phyloP scores from a whole-genome alignment of 35 echinoderm and acorn worm genomes.

The Holothuria glaberrima region DNA sequence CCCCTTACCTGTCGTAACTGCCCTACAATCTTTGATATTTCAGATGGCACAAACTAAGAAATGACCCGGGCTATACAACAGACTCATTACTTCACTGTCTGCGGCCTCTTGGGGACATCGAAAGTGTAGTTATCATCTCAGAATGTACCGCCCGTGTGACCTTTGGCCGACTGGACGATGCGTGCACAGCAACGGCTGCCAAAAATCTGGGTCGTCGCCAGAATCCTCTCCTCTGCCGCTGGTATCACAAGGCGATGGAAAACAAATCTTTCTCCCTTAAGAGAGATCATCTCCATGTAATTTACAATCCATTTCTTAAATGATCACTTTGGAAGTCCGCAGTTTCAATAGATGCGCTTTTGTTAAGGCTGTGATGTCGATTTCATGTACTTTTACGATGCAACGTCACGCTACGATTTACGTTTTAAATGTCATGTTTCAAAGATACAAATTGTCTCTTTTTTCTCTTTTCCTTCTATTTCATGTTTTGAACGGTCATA shows the following conservation, averaged over 20 bases:
- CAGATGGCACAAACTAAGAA: conserved; percentile 55
- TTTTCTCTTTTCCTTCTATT: too few species aligned
- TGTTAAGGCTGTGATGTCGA: background rate
- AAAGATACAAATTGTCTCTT: too few species aligned
- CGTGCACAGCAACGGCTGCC: conserved; percentile 22
- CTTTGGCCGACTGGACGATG: conserved; percentile 44
- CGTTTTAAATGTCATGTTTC: too few species aligned
- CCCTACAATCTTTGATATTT: background rate
- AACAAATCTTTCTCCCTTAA: conserved; percentile 56
- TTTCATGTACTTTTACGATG: background rate
- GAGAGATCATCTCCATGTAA: conserved; percentile 52
- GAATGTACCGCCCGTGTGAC: conserved; percentile 53
- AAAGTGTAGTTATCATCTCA: conserved; percentile 42
- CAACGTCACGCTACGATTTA: too few species aligned
- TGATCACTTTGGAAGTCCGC: background rate
- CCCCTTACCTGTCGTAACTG: too few species aligned
- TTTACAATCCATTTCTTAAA: conserved; percentile 53
- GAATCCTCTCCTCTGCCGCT: conserved; percentile 45
- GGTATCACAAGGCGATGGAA: conserved; percentile 64
- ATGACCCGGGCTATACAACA: conserved; percentile 24
- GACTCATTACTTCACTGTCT: conserved; percentile 30
- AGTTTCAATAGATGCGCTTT: background rate
- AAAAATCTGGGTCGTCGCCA: conserved; percentile 32
- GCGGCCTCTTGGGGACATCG: conserved; percentile 37
- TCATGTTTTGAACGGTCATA: too few species aligned